A percentile compares a stretch with the other conserved stretches of the same genome.
Evolutionary conservation across 1,140 invertebrate species (phyloP).

Genomic region (Linepithema humile): DNA sequence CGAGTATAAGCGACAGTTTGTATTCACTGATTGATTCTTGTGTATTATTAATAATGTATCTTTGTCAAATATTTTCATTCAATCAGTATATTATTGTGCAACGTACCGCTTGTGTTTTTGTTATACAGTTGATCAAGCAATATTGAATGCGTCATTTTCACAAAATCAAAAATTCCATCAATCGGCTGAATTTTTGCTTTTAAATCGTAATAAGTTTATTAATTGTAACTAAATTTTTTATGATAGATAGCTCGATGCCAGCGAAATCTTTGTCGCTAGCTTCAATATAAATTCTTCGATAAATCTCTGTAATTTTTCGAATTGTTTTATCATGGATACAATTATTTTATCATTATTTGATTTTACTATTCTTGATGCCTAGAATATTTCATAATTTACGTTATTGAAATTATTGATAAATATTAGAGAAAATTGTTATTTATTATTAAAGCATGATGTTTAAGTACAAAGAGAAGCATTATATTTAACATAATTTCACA

Average conservation of each 20-base stretch:
- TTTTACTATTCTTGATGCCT: background rate
- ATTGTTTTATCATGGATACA: background rate
- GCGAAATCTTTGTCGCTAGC: background rate
- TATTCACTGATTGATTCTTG: background rate
- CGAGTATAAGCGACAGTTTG: background rate
- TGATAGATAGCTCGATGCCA: no score
- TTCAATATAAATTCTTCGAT: background rate
- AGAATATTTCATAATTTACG: background rate
- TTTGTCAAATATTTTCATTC: background rate
- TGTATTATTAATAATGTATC: background rate
- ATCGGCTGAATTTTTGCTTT: no score
- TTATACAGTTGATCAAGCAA: background rate
- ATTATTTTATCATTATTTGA: background rate
- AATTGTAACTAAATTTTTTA: no score
- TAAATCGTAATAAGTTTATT: no score
- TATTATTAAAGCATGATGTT: background rate
- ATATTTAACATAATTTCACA: background rate
- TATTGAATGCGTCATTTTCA: background rate
- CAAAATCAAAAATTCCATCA: no score
- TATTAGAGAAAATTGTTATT: background rate
- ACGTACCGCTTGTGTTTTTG: background rate
- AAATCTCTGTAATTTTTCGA: background rate
- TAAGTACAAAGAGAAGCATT: background rate
- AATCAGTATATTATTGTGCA: background rate
- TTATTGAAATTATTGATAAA: background rate